phyloP scores from a whole-genome alignment of 2,797 vertebrate genomes.

The Trachops cirrhosus region DNA sequence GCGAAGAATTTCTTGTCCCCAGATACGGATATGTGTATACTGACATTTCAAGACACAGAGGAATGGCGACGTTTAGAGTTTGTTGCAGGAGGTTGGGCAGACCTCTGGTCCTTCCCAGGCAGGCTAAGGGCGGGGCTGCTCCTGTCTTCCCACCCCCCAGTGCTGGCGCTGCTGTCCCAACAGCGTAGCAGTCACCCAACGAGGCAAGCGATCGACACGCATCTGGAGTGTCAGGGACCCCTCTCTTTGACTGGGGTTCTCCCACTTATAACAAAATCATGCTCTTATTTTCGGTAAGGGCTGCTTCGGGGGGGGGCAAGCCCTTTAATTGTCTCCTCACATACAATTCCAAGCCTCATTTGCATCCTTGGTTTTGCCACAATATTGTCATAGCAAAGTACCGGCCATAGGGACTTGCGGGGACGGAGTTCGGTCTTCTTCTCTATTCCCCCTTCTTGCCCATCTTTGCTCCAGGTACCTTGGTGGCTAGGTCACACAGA shows the following conservation, averaged over 20 bases:
- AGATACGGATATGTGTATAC: accelerated
- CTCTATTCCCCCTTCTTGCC: not conserved
- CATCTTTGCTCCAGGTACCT: not conserved
- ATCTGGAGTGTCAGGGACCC: not conserved
- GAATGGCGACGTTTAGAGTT: too few species aligned
- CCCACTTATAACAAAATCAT: accelerated
- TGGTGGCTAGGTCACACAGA: conserved; percentile 1
- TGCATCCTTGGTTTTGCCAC: not conserved
- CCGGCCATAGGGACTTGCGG: not conserved
- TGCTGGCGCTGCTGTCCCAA: not conserved
- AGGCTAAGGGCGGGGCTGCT: not conserved
- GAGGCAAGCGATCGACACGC: not conserved
- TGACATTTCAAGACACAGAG: not conserved
- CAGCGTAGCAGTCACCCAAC: not conserved
- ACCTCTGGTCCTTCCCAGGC: not conserved
- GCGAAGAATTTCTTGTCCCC: too few species aligned
- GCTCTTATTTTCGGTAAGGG: not conserved
- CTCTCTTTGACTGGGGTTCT: accelerated
- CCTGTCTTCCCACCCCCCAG: accelerated
- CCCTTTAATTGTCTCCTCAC: not conserved
- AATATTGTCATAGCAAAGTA: not conserved
- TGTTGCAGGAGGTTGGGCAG: too few species aligned
- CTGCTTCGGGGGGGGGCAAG: not conserved
- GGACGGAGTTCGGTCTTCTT: not conserved
- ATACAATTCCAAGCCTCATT: not conserved